Evolutionary conservation across 2,888 invertebrate genomes (phyloP), one percentile per base, ranked within the genome.

Genomic region (Mechanitis messenoides): DNA sequence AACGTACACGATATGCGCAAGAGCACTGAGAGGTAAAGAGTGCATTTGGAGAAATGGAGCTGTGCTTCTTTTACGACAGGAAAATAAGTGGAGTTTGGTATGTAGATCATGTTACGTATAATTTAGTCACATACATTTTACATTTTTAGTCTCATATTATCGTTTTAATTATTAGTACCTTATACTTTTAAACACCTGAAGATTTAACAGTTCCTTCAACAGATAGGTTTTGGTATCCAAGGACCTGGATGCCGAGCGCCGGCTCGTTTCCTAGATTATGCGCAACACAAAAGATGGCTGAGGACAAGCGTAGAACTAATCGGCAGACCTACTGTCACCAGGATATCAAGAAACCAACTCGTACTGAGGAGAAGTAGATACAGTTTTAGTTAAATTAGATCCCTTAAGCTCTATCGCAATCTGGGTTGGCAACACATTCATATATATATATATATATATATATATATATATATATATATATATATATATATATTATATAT

Each of bases 231-330:
- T 38, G 81, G 84, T 0, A 69, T 84, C 0, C 72, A 77, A 53
- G 84, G 84, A 0, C 83, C 83, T 0, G 84, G 84, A 0, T 84
- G 84, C 56, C 64, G 69, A 1, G 72, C 80, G 0, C 83, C 83
- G 0, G 74, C 83, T 0, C 67, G 83, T 33, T 84, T 83, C 64
- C 12, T 84, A 9, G 83, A 84, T 72, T 83, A 82, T 66, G 77
- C 76, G 1, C 70, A 71, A 71, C 74, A 78, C 60, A 68, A 73
- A 45, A 60, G 59, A 1, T 84, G 84, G 84, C 75, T 83, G 20
- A 55, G 65, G 3, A 58, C 56, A 3, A 77, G 67, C 61, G 55
- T 81, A 2, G 55, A 63, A 12, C 71, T 73, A 59, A 73, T 79
- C 4, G 84, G 84, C 1, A 68, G 31, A 50, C 76, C 83, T 0